Evolutionary conservation across 2,888 invertebrate genomes (phyloP).

Genomic region (Trisateles emortualis): DNA sequence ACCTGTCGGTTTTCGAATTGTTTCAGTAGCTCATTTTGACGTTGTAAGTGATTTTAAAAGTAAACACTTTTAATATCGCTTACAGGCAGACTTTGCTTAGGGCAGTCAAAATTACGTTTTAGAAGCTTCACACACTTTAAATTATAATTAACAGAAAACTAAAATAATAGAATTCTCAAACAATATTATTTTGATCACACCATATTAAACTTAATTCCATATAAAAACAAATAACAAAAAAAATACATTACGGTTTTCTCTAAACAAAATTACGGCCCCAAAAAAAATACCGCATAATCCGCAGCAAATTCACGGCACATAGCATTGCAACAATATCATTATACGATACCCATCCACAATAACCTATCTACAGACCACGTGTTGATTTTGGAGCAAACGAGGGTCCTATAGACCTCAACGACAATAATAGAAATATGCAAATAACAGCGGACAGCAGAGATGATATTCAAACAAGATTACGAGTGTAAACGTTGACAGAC

Average conservation of each 20-base stretch:
- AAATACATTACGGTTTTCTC: constrained; percentile 21
- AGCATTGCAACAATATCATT: constrained; percentile 56
- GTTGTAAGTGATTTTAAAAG: too few relatives aligned
- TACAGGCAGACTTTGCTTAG: too few relatives aligned
- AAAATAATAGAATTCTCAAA: neutral
- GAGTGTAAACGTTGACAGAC: constrained; percentile 67
- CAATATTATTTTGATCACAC: neutral
- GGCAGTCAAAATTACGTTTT: too few relatives aligned
- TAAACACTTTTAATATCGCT: too few relatives aligned
- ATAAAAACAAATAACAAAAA: constrained; percentile 7
- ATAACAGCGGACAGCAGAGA: constrained; percentile 65
- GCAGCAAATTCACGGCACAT: constrained; percentile 43
- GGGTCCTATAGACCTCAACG: constrained; percentile 57
- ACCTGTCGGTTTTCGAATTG: constrained; percentile 26
- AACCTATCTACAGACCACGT: constrained; percentile 61
- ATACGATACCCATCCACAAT: constrained; percentile 55
- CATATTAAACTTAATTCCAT: neutral
- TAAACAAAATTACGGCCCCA: constrained; percentile 12
- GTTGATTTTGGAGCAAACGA: constrained; percentile 67
- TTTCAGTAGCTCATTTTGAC: too few relatives aligned
- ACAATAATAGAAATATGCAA: constrained; percentile 81
- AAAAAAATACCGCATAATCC: constrained; percentile 36
- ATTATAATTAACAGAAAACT: too few relatives aligned
- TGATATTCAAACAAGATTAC: constrained; percentile 76
- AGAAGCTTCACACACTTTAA: too few relatives aligned